phyloP scores from a whole-genome alignment of 2,888 invertebrate genomes.

The Folsomia candida region DNA sequence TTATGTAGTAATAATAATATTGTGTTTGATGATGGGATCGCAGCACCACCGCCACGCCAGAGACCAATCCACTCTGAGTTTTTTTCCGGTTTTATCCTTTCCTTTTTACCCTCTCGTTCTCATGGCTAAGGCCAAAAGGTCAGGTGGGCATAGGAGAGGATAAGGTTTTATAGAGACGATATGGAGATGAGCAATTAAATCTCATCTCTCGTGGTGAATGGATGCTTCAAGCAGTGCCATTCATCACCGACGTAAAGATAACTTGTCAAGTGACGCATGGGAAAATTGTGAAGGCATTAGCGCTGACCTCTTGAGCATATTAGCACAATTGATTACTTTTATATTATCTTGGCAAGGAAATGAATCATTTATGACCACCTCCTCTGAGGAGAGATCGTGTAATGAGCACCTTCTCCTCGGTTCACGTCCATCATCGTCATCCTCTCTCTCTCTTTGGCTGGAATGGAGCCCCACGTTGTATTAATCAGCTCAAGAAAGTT shows the following conservation, averaged over 20 bases:
- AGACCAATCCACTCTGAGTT: too few species aligned
- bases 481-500: too few species aligned
- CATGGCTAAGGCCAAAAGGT: conserved; percentile 32
- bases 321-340: conserved; percentile 3
- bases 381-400: neutral
- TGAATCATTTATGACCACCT: conserved; percentile 5
- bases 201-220: conserved; percentile 21
- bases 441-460: neutral
- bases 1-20: too few species aligned
- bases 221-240: conserved; percentile 30
- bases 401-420: neutral
- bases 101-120: conserved; percentile 15
- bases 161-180: conserved; percentile 3
- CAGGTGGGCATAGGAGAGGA: conserved; percentile 27
- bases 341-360: neutral
- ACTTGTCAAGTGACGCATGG: conserved; percentile 48
- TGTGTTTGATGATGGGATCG: too few species aligned
- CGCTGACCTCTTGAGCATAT: neutral
- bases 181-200: conserved; percentile 4
- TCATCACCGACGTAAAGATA: conserved; percentile 43
- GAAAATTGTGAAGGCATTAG: conserved; percentile 26
- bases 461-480: too few species aligned
- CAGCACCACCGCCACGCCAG: too few species aligned
- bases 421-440: neutral
- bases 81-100: neutral